Conservation (phyloP, 2,113 vertebrate species). For the Scortum barcoo region DNA sequence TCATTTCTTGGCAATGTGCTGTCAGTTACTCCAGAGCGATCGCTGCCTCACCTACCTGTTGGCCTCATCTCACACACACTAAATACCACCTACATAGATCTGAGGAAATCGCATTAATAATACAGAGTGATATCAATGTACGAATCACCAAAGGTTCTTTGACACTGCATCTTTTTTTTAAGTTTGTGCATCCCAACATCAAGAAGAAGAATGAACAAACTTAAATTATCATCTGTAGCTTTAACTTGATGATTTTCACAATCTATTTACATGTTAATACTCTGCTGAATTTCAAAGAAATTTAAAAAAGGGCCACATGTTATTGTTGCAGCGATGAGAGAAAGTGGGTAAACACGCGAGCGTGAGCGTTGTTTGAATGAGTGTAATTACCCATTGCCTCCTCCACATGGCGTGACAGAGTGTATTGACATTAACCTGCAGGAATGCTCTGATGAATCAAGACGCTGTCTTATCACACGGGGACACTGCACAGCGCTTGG, state of each 20-base stretch:
- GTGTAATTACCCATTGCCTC: conserved; percentile 31
- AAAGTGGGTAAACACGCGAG: conserved; percentile 11
- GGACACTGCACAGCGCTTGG: background rate
- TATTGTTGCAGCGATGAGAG: conserved; percentile 3
- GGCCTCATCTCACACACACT: conserved; percentile 33
- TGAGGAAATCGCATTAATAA: conserved; percentile 34
- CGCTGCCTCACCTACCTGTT: conserved; percentile 58
- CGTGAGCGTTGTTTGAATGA: conserved; percentile 30
- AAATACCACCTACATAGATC: conserved; percentile 44
- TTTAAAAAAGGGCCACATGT: conserved; percentile 4
- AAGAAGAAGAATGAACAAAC: background rate
- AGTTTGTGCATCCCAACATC: conserved; percentile 4
- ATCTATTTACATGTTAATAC: background rate
- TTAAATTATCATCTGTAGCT: background rate
- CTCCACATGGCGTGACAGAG: conserved; percentile 40
- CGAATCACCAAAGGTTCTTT: conserved; percentile 31
- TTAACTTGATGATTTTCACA: background rate
- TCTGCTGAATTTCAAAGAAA: conserved; percentile 9
- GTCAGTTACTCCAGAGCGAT: conserved; percentile 22
- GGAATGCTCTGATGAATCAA: conserved; percentile 53
- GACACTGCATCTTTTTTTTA: background rate
- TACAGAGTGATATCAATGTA: background rate
- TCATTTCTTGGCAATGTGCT: conserved; percentile 28
- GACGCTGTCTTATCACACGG: conserved; percentile 20
- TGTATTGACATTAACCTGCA: conserved; percentile 42